Evolutionary conservation across 2,888 invertebrate genomes (phyloP).

Genomic region (Ephialtes manifestator): DNA sequence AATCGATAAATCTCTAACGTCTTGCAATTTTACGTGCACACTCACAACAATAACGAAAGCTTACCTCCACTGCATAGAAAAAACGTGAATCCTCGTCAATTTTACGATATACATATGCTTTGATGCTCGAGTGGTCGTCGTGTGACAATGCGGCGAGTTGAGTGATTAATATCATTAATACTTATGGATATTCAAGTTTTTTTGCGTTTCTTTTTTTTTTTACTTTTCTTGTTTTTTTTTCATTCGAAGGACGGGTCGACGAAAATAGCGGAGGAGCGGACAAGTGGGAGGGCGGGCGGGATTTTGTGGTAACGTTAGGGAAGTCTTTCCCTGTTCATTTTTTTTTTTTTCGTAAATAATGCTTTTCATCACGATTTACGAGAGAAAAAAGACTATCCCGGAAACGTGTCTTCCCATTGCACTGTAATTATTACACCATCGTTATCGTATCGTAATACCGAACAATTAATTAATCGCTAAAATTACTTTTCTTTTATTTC

Average conservation of each 20-base stretch:
- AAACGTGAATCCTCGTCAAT: conserved; percentile 52
- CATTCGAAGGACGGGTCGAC: conserved; percentile 66
- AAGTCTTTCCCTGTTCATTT: conserved; percentile 26
- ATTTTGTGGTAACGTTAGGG: conserved; percentile 45
- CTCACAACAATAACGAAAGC: conserved; percentile 69
- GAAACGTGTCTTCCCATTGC: conserved; percentile 64
- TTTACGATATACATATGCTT: conserved; percentile 51
- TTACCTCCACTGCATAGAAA: conserved; percentile 65
- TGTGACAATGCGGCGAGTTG: conserved; percentile 69
- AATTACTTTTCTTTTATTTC: conserved; percentile 75
- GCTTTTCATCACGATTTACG: conserved; percentile 45
- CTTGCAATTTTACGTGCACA: conserved; percentile 52
- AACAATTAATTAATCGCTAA: conserved; percentile 80
- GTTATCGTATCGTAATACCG: conserved; percentile 67
- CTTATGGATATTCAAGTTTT: conserved; percentile 66
- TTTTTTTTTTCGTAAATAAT: conserved; percentile 24
- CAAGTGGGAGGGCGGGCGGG: conserved; percentile 48
- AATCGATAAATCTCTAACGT: conserved; percentile 21
- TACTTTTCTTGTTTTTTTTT: conserved; percentile 28
- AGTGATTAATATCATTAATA: conserved; percentile 66
- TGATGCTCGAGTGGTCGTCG: conserved; percentile 64
- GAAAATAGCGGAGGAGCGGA: conserved; percentile 59
- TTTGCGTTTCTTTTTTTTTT: conserved; percentile 14
- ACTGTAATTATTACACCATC: conserved; percentile 67
- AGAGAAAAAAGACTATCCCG: conserved; percentile 44